Percentiles rank a stretch among this genome's conserved stretches.
Evolutionary conservation across 2,113 vertebrate genomes (phyloP).

Genomic region (Ornithorhynchus anatinus): DNA sequence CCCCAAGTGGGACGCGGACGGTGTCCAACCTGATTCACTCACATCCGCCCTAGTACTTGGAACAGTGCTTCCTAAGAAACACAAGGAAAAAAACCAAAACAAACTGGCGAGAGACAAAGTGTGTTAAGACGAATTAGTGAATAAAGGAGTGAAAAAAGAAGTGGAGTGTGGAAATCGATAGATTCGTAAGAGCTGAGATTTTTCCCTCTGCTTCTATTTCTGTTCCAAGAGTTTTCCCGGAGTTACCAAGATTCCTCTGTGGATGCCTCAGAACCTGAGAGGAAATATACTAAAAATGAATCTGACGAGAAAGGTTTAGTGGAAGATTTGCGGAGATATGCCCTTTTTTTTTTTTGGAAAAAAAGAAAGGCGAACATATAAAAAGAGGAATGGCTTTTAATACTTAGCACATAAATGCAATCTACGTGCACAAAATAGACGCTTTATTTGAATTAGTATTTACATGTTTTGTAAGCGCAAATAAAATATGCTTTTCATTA

Average conservation of each 20-base stretch:
- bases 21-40: too few species aligned
- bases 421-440: constrained; percentile 42
- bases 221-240: not conserved
- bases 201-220: too few species aligned
- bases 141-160: not conserved
- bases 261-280: not conserved
- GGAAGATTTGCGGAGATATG: not conserved
- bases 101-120: too few species aligned
- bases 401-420: constrained; percentile 36
- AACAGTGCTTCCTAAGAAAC: too few species aligned
- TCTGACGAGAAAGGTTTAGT: not conserved
- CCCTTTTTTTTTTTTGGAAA: constrained; percentile 15
- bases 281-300: not conserved
- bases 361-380: constrained; percentile 10
- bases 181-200: too few species aligned
- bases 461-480: constrained; percentile 58
- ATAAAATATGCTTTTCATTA: constrained; percentile 80
- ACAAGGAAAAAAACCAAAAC: not conserved
- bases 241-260: not conserved
- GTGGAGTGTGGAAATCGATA: too few species aligned
- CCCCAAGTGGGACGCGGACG: too few species aligned
- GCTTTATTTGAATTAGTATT: constrained; percentile 61
- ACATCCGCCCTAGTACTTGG: too few species aligned
- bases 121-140: too few species aligned
- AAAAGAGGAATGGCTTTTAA: constrained; percentile 66